phyloP scores from a whole-genome alignment of 2,113 vertebrate species.

The Notechis scutatus region DNA sequence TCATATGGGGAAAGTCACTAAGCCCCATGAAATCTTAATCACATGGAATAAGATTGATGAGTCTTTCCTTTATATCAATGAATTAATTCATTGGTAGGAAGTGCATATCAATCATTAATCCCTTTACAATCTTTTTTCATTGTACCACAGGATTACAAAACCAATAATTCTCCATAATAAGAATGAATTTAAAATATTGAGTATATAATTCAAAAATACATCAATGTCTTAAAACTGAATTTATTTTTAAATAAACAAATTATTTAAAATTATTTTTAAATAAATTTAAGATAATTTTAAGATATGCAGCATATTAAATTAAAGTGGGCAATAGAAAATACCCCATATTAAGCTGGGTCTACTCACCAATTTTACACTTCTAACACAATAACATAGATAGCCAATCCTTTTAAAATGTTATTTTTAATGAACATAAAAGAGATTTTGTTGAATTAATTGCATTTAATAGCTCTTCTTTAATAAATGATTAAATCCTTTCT shows the following conservation, averaged over 20 bases:
- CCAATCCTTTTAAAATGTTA: too few species aligned
- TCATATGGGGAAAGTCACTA: not conserved
- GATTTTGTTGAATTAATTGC: too few species aligned
- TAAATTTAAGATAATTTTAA: too few species aligned
- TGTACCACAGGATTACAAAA: not conserved
- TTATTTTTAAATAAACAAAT: not conserved
- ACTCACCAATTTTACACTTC: too few species aligned
- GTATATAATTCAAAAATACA: not conserved
- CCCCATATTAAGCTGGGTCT: too few species aligned
- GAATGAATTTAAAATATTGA: not conserved
- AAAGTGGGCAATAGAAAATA: too few species aligned
- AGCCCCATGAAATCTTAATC: not conserved
- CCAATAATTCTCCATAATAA: not conserved
- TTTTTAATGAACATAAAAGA: too few species aligned
- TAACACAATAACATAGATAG: too few species aligned
- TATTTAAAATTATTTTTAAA: too few species aligned
- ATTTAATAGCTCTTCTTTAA: too few species aligned
- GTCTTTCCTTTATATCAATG: not conserved
- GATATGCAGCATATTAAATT: too few species aligned
- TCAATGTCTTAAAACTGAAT: not conserved
- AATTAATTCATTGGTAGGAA: not conserved
- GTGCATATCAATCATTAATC: not conserved
- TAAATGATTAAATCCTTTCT: too few species aligned
- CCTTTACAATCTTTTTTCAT: not conserved
- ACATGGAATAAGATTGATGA: not conserved